phyloP scores from a whole-genome alignment of 2,113 vertebrate genomes.

The Podarcis muralis region DNA sequence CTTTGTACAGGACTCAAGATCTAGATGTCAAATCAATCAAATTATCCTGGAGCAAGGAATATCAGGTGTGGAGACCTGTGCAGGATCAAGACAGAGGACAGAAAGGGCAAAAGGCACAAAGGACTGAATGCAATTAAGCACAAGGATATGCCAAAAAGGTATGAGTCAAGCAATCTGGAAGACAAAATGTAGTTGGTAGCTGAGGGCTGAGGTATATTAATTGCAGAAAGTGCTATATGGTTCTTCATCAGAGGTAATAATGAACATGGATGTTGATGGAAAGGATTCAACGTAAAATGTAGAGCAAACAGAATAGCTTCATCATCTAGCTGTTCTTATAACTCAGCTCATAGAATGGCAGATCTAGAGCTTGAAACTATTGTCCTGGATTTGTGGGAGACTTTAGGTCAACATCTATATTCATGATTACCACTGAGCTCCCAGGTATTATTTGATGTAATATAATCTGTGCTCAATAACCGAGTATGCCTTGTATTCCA shows the following conservation, averaged over 20 bases:
- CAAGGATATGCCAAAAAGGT: neutral
- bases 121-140: neutral
- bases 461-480: neutral
- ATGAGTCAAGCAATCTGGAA: neutral
- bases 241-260: neutral
- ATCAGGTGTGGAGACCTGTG: neutral
- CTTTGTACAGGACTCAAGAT: neutral
- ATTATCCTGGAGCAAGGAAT: neutral
- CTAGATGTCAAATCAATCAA: constrained; percentile 1
- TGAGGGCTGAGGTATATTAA: no score
- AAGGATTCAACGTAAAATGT: neutral
- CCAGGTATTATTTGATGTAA: neutral
- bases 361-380: neutral
- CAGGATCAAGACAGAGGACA: neutral
- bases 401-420: neutral
- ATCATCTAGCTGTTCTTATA: neutral
- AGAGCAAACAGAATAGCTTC: neutral
- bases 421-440: neutral
- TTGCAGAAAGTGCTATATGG: neutral
- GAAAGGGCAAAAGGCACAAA: neutral
- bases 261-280: neutral
- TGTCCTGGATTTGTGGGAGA: neutral
- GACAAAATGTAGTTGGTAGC: neutral
- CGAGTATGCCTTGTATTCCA: neutral
- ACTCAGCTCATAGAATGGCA: neutral